A percentile compares a stretch with the other conserved stretches of the same genome.
These are phyloP conservation scores for Ellobius talpinus DNA, from an alignment of 2,113 vertebrate species.

Conservation along the genomic window DNA sequence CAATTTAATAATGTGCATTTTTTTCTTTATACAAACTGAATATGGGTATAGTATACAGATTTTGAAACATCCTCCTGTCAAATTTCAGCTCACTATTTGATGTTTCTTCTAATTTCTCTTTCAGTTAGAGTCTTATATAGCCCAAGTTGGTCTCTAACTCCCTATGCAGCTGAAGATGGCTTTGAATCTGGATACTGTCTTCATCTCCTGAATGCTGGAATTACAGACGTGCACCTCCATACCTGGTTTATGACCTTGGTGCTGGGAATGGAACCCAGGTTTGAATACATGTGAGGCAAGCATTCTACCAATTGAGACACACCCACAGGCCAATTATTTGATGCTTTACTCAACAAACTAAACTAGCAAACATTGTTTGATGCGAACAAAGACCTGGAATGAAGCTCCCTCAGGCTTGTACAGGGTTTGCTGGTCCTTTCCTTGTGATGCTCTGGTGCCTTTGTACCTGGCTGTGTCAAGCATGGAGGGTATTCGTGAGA, in stretches of 20 bases:
- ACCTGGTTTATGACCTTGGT: not conserved
- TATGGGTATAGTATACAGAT: not conserved
- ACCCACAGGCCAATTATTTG: not conserved
- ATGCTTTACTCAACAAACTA: conserved; percentile 74
- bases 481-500: conserved; percentile 77
- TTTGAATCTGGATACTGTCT: not conserved
- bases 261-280: not conserved
- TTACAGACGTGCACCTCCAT: not conserved
- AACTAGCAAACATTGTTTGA: conserved; percentile 68
- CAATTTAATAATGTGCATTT: not conserved
- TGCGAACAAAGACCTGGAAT: conserved; percentile 77
- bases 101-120: not conserved
- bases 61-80: conserved; percentile 75
- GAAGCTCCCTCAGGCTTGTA: conserved; percentile 79
- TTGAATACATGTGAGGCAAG: not conserved
- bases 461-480: conserved; percentile 73
- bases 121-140: not conserved
- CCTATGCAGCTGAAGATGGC: not conserved
- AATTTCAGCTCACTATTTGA: conserved; percentile 80
- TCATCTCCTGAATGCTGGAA: too few species aligned
- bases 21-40: not conserved
- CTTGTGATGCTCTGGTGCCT: conserved; percentile 50
- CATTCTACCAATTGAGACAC: not conserved
- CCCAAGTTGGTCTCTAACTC: too few species aligned
- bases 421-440: conserved; percentile 77